phyloP scores from a whole-genome alignment of 1,140 invertebrate species.

The Oscheius sp. region DNA sequence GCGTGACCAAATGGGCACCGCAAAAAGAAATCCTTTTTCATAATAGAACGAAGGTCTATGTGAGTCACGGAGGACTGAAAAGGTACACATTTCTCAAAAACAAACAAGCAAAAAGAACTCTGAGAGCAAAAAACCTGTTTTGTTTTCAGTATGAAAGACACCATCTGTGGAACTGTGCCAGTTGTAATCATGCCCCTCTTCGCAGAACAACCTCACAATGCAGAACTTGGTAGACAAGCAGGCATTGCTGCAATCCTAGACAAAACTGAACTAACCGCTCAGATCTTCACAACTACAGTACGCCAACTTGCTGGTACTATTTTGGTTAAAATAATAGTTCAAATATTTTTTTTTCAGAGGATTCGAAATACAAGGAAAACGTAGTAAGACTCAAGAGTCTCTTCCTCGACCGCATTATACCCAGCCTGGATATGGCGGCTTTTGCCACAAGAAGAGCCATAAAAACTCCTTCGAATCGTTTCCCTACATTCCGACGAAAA shows the following conservation, averaged over 20 bases:
- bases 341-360: neutral
- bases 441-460: neutral
- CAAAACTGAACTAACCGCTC: slow-evolving; percentile 37
- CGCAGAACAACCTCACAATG: slow-evolving; percentile 42
- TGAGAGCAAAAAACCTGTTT: neutral
- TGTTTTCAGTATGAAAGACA: slow-evolving; percentile 46
- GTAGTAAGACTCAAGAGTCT: neutral
- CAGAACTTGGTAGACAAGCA: slow-evolving; percentile 25
- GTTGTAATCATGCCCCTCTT: slow-evolving; percentile 39
- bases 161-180: slow-evolving; percentile 39
- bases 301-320: neutral
- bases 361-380: slow-evolving; percentile 14
- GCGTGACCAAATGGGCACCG: slow-evolving; percentile 42
- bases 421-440: neutral
- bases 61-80: slow-evolving; percentile 51
- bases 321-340: no score
- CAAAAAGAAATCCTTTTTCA: slow-evolving; percentile 46
- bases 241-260: slow-evolving; percentile 34
- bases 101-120: no score
- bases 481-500: neutral
- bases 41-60: slow-evolving; percentile 40
- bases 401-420: neutral
- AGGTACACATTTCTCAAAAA: slow-evolving; percentile 42
- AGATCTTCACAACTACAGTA: neutral
- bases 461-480: neutral